phyloP scores from a whole-genome alignment of 2,888 invertebrate genomes.

The Meandrusa payeni region DNA sequence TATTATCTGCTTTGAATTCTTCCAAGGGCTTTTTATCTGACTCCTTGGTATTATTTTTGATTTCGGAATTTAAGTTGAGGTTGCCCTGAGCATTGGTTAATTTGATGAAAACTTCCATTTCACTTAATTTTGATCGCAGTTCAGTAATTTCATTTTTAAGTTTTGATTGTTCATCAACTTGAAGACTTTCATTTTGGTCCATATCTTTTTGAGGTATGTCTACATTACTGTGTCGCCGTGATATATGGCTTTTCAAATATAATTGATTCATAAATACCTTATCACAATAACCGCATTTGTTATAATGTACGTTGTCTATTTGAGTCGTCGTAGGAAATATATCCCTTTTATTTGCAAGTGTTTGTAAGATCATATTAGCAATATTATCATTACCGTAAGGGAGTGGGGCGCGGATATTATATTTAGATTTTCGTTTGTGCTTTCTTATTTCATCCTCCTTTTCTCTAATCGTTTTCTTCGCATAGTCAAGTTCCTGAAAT shows the following conservation, averaged over 20 bases:
- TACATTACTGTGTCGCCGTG: conserved; percentile 76
- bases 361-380: conserved; percentile 70
- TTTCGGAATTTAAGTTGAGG: conserved; percentile 15
- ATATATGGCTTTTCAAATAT: conserved; percentile 83
- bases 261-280: conserved; percentile 84
- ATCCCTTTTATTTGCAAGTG: conserved; percentile 59
- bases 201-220: conserved; percentile 57
- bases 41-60: conserved; percentile 18
- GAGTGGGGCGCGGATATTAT: conserved; percentile 48
- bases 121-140: conserved; percentile 70
- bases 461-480: conserved; percentile 70
- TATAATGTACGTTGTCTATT: conserved; percentile 58
- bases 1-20: not conserved
- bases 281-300: conserved; percentile 83
- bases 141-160: conserved; percentile 69
- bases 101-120: conserved; percentile 58
- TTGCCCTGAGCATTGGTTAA: conserved; percentile 35
- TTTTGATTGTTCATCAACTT: conserved; percentile 78
- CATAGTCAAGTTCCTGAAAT: conserved; percentile 73
- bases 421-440: conserved; percentile 69
- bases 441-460: conserved; percentile 75
- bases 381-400: conserved; percentile 71
- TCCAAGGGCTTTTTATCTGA: not conserved
- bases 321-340: conserved; percentile 51
- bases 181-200: conserved; percentile 30